Conservation (phyloP, 1,140 invertebrate species). For the Dufourea novaeangliae region DNA sequence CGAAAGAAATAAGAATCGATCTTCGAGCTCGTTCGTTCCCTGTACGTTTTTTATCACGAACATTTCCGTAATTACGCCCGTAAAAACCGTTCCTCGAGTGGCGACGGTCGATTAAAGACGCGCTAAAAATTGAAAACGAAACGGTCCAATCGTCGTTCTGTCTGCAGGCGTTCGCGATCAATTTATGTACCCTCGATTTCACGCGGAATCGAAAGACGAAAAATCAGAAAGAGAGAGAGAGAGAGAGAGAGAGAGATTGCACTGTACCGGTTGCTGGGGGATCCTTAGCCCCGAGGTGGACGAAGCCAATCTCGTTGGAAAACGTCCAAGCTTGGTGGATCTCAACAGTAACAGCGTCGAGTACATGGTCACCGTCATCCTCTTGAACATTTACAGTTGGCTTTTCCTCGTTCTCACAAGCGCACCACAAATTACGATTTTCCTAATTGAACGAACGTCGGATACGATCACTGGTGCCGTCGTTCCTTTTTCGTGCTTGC, state of each 20-base stretch:
- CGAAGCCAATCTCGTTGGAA: conserved; percentile 54
- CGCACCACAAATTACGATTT: conserved; percentile 23
- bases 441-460: conserved; percentile 13
- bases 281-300: conserved; percentile 41
- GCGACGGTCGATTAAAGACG: conserved; percentile 30
- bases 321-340: conserved; percentile 48
- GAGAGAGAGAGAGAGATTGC: background rate
- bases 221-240: background rate
- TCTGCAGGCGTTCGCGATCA: conserved; percentile 1
- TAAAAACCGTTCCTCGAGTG: background rate
- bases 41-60: background rate
- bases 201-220: conserved; percentile 8
- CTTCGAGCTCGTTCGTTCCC: background rate
- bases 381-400: conserved; percentile 22
- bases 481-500: background rate
- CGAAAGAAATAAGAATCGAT: background rate
- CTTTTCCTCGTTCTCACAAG: background rate
- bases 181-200: background rate
- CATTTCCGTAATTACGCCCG: background rate
- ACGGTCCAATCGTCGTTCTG: background rate
- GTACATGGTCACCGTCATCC: conserved; percentile 64
- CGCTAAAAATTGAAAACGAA: conserved; percentile 29
- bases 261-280: conserved; percentile 57
- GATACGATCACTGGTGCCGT: no score
- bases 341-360: conserved; percentile 52